These are phyloP conservation scores for Leptopilina syphax DNA, from an alignment of 2,888 invertebrate species.

Conservation along the genomic window DNA sequence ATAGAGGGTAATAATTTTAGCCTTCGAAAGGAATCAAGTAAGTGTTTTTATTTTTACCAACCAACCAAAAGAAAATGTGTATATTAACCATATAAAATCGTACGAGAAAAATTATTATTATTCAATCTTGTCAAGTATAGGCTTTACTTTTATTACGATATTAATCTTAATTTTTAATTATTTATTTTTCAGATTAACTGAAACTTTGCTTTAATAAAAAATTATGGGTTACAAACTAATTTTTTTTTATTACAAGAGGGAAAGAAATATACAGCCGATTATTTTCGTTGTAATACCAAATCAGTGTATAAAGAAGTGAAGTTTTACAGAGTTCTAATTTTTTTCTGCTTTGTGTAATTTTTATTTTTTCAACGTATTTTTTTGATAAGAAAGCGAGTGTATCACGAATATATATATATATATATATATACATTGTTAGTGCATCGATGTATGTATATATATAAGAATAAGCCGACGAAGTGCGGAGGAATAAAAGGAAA, in stretches of 20 bases:
- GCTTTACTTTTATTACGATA: too few relatives aligned
- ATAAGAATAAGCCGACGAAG: conserved; percentile 32
- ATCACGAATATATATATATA: conserved; percentile 16
- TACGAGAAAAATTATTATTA: background rate
- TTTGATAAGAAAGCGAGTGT: conserved; percentile 27
- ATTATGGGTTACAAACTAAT: background rate
- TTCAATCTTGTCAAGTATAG: background rate
- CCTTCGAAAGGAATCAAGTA: background rate
- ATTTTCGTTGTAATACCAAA: too few relatives aligned
- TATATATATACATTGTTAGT: conserved; percentile 26
- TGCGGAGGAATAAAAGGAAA: conserved; percentile 42
- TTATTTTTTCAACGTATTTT: background rate
- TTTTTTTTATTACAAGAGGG: background rate
- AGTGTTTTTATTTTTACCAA: background rate
- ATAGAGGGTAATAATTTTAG: conserved; percentile 15
- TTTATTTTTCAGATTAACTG: background rate
- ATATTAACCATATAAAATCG: background rate
- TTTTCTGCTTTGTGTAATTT: background rate
- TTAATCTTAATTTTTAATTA: conserved; percentile 30
- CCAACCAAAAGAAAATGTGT: background rate
- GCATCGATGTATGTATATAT: conserved; percentile 12
- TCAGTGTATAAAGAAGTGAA: too few relatives aligned
- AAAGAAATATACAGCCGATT: too few relatives aligned
- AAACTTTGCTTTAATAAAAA: background rate
- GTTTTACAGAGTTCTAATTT: background rate